Evolutionary conservation across 2,888 invertebrate genomes (phyloP), one percentile per base, ranked within the genome.

Genomic region (Heliconius ismenius): DNA sequence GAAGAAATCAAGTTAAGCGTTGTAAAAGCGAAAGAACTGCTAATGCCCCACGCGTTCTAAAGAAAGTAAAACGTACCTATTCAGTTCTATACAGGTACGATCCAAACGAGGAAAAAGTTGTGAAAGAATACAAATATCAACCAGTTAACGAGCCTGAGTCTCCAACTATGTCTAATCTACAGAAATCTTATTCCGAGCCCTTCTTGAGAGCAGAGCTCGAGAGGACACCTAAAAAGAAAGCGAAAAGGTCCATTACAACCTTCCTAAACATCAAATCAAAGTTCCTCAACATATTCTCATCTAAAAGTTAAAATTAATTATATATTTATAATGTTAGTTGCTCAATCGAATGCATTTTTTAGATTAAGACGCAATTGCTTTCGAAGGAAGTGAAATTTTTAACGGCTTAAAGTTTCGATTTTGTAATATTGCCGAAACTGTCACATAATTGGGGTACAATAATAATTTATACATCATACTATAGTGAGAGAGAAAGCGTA

Each of bases 101-200:
- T 64, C 90, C 92, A 0, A 88, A 87, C 58, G 93, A 93, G 81
- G 94, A 93, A 78, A 93, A 90, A 79, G 94, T 94, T 3, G 89
- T 94, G 0, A 94, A 94, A 78, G 94, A 94, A 81, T 94, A 94
- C 83, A 94, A 93, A 79, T 94, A 94, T 73, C 91, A 92, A 80
- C 76, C 92, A 73, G 89, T 90, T 0, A 90, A 89, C 67, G 89
- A 90, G 63, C 78, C 82, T 2, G 87, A 88, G 28, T 78, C 81
- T 24, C 77, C 83, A 3, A 81, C 82, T 4, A 83, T 83, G 28
- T 81, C 85, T 0, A 84, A 86, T 6, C 81, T 93, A 81, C 90
- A 91, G 81, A 93, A 89, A 70, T 92, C 91, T 0, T 83, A 86
- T 75, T 94, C 94, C 0, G 94, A 94, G 78, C 94, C 94, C 0